Conservation (phyloP, 2,113 vertebrate genomes). For the Apistogramma diplotaenia region DNA sequence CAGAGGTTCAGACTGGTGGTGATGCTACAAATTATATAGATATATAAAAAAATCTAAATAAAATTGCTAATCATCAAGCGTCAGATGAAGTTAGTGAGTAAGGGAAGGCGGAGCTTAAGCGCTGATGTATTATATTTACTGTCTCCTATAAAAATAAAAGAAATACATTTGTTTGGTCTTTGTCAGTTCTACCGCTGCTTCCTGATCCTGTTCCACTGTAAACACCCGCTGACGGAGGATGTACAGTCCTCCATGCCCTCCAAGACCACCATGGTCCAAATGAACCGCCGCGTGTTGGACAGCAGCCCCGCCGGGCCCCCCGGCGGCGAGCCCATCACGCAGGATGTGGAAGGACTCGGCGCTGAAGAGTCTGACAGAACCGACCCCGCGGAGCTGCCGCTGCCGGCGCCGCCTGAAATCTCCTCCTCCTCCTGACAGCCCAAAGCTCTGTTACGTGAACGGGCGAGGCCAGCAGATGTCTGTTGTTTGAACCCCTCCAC, state of each 20-base stretch:
- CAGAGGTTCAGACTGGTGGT: neutral
- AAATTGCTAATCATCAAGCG: neutral
- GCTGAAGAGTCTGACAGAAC: neutral
- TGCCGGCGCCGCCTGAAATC: neutral
- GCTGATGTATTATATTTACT: neutral
- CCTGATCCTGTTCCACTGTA: constrained; percentile 18
- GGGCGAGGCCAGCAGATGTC: neutral
- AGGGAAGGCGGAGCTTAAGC: neutral
- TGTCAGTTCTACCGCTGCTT: constrained; percentile 32
- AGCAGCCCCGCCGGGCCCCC: neutral
- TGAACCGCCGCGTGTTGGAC: neutral
- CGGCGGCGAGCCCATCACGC: neutral
- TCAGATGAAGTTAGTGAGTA: neutral
- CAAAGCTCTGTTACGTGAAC: neutral
- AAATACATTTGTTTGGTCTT: too few species aligned
- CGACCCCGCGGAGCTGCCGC: fast-evolving
- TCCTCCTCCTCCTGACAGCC: neutral
- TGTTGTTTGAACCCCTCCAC: neutral
- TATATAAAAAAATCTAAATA: neutral
- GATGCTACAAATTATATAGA: neutral
- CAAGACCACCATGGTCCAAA: constrained; percentile 6
- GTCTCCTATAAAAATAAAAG: too few species aligned
- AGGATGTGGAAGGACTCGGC: neutral
- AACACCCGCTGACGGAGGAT: neutral
- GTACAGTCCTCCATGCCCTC: neutral